Base-by-base conservation (phyloP, 2,113 vertebrate species). In the Indicator maculatus region DNA sequence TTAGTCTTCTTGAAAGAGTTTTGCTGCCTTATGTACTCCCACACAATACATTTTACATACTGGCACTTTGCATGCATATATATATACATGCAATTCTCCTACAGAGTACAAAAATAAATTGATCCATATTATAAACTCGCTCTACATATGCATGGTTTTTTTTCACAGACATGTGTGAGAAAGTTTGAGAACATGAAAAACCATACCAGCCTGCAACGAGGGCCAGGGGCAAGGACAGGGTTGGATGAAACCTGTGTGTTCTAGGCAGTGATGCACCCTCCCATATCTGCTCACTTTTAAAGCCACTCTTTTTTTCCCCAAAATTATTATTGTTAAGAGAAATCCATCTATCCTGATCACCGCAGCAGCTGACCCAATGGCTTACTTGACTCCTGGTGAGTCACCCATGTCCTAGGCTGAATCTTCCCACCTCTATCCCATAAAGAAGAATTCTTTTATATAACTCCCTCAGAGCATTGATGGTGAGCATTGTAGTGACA, bases 21-120 rank as follows among this genome's bases (percentile, higher is more conserved):
- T 86, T 95, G 14, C 70, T 78, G 65, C 60, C 69, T 94, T 95
- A 60, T 91, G 30, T 92, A 96, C 94, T 93, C 95, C 96, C 87
- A 96, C 94, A 94, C 93, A 96, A 91, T 81, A 83, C 65, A 55
- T 91, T 97, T 95, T 97, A 94, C 91, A 96, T 97, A 93, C 88
- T 83, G 88, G 52, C 6, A 92, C 88, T 96, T 96, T 96, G 95
- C 96, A 96, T 96, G 86, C 66, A 96, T 96, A 90, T 92, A 95
- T 94, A 47, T 15, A 45, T 45, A 50, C 50, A 95, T 96, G 93
- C 50, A 76, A 36, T 94, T 95, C 85, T 74, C 86, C 83, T 95
- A 67, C 88, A 90, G 91, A 95, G 67, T 79, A 73, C 89, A 92
- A 95, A 95, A 95, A 95, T 95, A 86, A 96, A 96, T 95, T 90